Conservation (phyloP, 2,113 vertebrate genomes). For the Pipa parva region DNA sequence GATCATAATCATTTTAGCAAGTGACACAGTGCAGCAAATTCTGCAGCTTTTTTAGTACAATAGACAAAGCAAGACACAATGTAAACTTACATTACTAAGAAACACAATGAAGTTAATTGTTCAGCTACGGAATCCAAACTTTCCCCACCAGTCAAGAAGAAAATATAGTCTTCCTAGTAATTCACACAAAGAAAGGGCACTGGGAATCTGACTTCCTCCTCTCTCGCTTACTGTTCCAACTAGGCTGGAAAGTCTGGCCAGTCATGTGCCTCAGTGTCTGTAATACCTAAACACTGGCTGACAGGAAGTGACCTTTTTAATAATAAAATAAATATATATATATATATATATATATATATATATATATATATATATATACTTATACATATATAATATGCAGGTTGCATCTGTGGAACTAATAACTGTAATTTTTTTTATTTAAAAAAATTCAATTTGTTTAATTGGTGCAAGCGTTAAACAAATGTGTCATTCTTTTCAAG, state of each 20-base stretch:
- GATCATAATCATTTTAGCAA: conserved; percentile 19
- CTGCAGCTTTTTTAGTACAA: conserved; percentile 5
- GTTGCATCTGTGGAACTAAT: no score
- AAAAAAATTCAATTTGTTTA: conserved; percentile 12
- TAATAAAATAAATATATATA: not conserved
- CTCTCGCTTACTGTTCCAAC: conserved; percentile 24
- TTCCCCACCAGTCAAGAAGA: conserved; percentile 20
- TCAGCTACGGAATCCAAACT: conserved; percentile 2
- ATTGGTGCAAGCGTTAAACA: no score
- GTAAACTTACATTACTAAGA: conserved; percentile 6
- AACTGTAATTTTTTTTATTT: no score
- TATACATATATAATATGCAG: no score
- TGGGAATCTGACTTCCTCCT: conserved; percentile 15
- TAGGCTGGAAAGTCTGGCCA: conserved; percentile 5
- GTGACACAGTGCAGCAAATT: conserved; percentile 4
- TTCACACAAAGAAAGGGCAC: conserved; percentile 31
- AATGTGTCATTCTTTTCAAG: no score
- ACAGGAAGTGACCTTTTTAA: conserved; percentile 16
- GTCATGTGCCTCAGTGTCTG: conserved; percentile 26
- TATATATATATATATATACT: conserved; percentile 3
- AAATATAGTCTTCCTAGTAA: conserved; percentile 7
- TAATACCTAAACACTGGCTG: not conserved
- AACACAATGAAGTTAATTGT: conserved; percentile 33
- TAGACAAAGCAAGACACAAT: conserved; percentile 23
- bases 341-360: conserved; percentile 10